Percentiles rank a stretch among this genome's conserved stretches.
These are phyloP conservation scores for Anastatus disparis DNA, from an alignment of 1,140 invertebrate species.

Conservation along the genomic window DNA sequence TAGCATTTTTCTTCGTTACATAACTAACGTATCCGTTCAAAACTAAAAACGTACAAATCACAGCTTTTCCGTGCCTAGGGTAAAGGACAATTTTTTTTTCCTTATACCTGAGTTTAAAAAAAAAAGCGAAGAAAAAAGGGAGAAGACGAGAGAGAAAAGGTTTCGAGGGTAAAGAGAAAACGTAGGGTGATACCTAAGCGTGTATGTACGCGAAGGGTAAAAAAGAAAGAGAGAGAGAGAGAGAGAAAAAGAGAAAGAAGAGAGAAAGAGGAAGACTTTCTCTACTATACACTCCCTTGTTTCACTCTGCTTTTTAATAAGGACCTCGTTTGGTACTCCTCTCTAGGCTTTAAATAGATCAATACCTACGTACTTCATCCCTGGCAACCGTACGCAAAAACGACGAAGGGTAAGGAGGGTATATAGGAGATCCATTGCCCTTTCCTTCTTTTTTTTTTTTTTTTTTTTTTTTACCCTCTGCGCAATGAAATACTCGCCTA, in stretches of 20 bases:
- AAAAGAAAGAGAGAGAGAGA: not conserved
- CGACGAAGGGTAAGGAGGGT: too few species aligned
- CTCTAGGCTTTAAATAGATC: conserved; percentile 68
- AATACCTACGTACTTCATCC: conserved; percentile 66
- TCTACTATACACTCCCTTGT: too few species aligned
- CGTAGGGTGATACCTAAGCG: not conserved
- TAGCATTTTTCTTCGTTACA: too few species aligned
- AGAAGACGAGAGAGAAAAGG: conserved; percentile 15
- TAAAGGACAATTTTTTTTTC: not conserved
- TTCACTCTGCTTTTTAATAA: conserved; percentile 68
- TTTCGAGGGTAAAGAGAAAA: not conserved
- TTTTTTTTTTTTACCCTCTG: conserved; percentile 47
- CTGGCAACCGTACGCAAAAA: too few species aligned
- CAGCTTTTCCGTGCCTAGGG: not conserved
- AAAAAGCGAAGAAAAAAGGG: conserved; percentile 30
- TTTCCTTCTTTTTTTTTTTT: too few species aligned
- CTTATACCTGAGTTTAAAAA: conserved; percentile 20
- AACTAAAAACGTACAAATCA: conserved; percentile 18
- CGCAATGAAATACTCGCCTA: conserved; percentile 52
- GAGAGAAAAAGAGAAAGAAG: conserved; percentile 1
- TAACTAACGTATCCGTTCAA: not conserved
- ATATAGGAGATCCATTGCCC: conserved; percentile 53
- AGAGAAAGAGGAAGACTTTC: conserved; percentile 9
- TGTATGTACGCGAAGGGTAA: too few species aligned
- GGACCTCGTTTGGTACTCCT: conserved; percentile 67